Evolutionary conservation across 1,140 invertebrate species (phyloP), one percentile per base, ranked within the genome.

Genomic region (Macrobrachium rosenbergii): DNA sequence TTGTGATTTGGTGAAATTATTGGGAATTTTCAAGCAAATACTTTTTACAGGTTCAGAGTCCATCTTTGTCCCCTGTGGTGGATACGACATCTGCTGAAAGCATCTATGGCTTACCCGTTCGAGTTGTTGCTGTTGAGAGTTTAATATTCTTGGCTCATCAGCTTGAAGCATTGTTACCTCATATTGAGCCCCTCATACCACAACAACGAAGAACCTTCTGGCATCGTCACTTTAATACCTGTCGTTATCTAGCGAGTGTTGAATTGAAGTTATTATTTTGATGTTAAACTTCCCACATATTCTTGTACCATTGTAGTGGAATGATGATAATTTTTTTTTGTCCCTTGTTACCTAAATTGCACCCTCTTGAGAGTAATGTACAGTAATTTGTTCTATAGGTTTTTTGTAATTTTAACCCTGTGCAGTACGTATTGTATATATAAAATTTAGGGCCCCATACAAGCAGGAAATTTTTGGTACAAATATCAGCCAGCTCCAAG

Each of bases 111-210:
- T 91, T 99, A 16, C 93, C 95, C 2, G 97, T 98, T 91, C 93
- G 98, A 89, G 95, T 98, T 52, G 96, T 98, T 8, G 98, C 96
- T 0, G 95, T 98, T 0, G 98, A 99, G 93, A 99, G 97, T 90
- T 93, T 97, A 3, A 94, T 97, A 90, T 99, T 98, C 93, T 93
- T 99, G 89, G 94, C 96, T 2, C 95, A 95, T 90, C 98, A 99
- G 92, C 96, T 97, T 89, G 95, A 97, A 91, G 94, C 95, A 76
- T 92, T 99, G 0, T 95, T 96, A 88, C 94, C 95, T 12, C 97
- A 98, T 91, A 93, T 99, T 90, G 96, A 96, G 91, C 94, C 95
- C 82, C 92, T 97, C 67, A 93, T 96, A 17, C 93, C 93, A 21
- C 92, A 94, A 80, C 95, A 95, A 90, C 94, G 93, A 45, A 83